Percentiles rank a stretch among this genome's conserved stretches.
phyloP scores from a whole-genome alignment of 1,140 invertebrate genomes.

The Whitmania pigra region DNA sequence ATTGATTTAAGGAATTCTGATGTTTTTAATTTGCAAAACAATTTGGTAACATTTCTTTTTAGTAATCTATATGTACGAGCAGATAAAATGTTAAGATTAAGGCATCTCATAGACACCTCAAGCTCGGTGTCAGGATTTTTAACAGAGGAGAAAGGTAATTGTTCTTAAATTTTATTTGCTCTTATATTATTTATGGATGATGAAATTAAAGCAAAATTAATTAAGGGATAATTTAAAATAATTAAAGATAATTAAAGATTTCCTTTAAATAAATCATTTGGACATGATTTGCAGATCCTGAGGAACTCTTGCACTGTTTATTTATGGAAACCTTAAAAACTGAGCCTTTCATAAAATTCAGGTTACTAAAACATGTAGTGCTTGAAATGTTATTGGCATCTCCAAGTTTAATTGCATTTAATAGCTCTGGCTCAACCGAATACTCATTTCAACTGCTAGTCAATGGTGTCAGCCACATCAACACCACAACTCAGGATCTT shows the following conservation, averaged over 20 bases:
- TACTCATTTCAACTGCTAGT: constrained; percentile 8
- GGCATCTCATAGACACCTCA: constrained; percentile 69
- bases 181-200: too few relatives aligned
- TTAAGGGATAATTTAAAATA: too few relatives aligned
- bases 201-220: too few relatives aligned
- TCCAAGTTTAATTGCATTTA: neutral
- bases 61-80: constrained; percentile 65
- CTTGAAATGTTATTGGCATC: neutral
- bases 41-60: constrained; percentile 8
- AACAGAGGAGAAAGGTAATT: constrained; percentile 70
- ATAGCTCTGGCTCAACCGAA: neutral
- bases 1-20: neutral
- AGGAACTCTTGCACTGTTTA: constrained; percentile 81
- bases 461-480: neutral
- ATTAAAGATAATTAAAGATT: too few relatives aligned
- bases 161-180: neutral
- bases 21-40: neutral
- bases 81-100: constrained; percentile 84
- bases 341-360: constrained; percentile 46
- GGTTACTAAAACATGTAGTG: constrained; percentile 21
- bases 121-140: constrained; percentile 76
- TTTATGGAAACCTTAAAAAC: constrained; percentile 74
- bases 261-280: neutral
- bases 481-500: neutral
- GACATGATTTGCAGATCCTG: constrained; percentile 57